Percentiles rank a stretch among this genome's conserved stretches.
These are phyloP conservation scores for Lucinisca nassula DNA, from an alignment of 2,888 invertebrate genomes.

Conservation along the genomic window DNA sequence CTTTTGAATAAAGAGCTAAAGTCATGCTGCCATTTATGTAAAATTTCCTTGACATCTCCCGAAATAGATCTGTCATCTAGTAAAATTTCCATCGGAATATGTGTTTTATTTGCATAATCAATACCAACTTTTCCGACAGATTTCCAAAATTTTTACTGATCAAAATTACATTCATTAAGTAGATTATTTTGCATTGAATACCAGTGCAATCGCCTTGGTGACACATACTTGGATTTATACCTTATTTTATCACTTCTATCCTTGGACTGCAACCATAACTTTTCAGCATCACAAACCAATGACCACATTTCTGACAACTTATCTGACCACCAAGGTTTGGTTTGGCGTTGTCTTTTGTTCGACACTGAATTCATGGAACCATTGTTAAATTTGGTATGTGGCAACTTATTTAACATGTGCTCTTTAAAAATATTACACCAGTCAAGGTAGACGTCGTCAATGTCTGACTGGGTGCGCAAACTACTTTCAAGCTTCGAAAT, in stretches of 20 bases:
- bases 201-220: slow-evolving; percentile 31
- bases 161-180: slow-evolving; percentile 25
- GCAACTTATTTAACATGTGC: slow-evolving; percentile 20
- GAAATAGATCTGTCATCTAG: slow-evolving; percentile 5
- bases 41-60: neutral
- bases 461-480: slow-evolving; percentile 29
- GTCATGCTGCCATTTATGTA: slow-evolving; percentile 1
- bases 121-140: slow-evolving; percentile 39
- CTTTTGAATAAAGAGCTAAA: neutral
- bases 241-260: neutral
- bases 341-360: slow-evolving; percentile 13
- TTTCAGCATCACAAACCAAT: slow-evolving; percentile 20
- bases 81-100: slow-evolving; percentile 8
- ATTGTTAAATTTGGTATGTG: neutral
- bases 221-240: neutral
- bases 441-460: slow-evolving; percentile 36
- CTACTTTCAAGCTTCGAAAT: slow-evolving; percentile 27
- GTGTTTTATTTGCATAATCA: neutral
- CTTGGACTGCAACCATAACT: neutral
- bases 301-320: slow-evolving; percentile 23
- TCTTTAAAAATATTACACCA: slow-evolving; percentile 29
- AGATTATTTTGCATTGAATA: slow-evolving; percentile 7
- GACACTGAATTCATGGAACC: neutral
- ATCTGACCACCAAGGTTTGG: slow-evolving; percentile 45
- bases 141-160: slow-evolving; percentile 41